Percentiles rank a stretch among this genome's conserved stretches.
Conservation (phyloP, 2,113 vertebrate species). For the Cichladusa arquata region DNA sequence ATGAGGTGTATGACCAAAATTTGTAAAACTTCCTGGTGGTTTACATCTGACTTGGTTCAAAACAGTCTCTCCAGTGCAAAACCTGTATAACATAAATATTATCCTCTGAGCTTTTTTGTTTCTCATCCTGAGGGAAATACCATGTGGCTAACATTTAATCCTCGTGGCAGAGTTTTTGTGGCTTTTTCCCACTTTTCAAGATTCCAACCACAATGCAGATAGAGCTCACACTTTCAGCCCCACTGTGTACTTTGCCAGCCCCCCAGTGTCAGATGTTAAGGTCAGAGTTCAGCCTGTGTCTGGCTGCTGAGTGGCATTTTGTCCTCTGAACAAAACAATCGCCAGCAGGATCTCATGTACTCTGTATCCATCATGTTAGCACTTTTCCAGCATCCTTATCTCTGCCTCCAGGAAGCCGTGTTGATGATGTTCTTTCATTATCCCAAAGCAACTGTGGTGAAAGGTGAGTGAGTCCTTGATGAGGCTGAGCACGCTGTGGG, state of each 20-base stretch:
- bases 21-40: neutral
- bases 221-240: neutral
- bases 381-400: constrained; percentile 49
- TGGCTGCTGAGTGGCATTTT: constrained; percentile 37
- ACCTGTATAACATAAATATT: fast-evolving
- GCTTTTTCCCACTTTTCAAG: neutral
- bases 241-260: neutral
- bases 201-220: neutral
- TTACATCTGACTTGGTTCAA: neutral
- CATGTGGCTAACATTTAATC: neutral
- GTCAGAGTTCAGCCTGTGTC: constrained; percentile 17
- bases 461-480: constrained; percentile 63
- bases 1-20: neutral
- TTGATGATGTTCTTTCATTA: constrained; percentile 62
- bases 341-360: constrained; percentile 1
- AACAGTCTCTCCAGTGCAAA: neutral
- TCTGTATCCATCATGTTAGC: constrained; percentile 54
- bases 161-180: neutral
- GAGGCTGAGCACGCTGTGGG: constrained; percentile 23
- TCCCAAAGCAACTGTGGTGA: constrained; percentile 25
- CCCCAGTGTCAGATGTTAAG: neutral
- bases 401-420: constrained; percentile 39
- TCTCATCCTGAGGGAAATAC: neutral
- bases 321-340: constrained; percentile 36
- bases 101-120: neutral